Conservation (phyloP, 2,888 invertebrate species). For the Zygogramma bicolorata region DNA sequence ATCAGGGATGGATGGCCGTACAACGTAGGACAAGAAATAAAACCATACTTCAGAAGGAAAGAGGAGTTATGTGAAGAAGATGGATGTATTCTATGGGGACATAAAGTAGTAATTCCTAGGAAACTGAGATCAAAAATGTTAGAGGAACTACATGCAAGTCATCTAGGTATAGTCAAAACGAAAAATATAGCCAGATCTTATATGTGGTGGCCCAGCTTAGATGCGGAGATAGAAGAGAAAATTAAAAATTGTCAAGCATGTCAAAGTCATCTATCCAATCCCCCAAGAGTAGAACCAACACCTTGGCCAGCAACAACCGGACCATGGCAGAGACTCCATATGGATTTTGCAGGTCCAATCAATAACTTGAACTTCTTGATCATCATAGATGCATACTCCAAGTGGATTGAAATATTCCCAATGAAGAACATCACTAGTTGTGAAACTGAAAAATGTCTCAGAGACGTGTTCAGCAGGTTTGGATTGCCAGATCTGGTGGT, state of each 20-base stretch:
- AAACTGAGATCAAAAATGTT: neutral
- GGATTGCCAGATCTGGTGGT: slow-evolving; percentile 41
- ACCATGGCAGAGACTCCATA: slow-evolving; percentile 40
- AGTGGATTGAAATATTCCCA: slow-evolving; percentile 41
- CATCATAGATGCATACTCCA: slow-evolving; percentile 38
- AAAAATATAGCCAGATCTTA: neutral
- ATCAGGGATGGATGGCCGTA: neutral
- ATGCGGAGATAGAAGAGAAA: neutral
- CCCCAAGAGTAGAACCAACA: too few relatives aligned
- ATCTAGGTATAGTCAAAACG: neutral
- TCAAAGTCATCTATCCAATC: too few relatives aligned
- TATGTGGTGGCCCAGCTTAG: neutral
- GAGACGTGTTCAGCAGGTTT: slow-evolving; percentile 19
- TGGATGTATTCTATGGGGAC: neutral
- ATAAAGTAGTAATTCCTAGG: neutral
- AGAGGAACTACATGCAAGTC: neutral
- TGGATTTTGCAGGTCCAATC: slow-evolving; percentile 39
- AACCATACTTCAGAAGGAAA: neutral
- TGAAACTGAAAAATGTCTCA: slow-evolving; percentile 20
- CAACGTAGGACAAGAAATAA: neutral
- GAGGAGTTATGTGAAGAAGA: neutral
- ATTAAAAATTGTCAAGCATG: neutral
- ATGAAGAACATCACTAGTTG: slow-evolving; percentile 33
- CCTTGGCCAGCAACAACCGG: too few relatives aligned
- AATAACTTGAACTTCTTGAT: slow-evolving; percentile 28